Evolutionary conservation across 2,888 invertebrate genomes (phyloP), one percentile per base, ranked within the genome.

Genomic region (Machimus atricapillus): DNA sequence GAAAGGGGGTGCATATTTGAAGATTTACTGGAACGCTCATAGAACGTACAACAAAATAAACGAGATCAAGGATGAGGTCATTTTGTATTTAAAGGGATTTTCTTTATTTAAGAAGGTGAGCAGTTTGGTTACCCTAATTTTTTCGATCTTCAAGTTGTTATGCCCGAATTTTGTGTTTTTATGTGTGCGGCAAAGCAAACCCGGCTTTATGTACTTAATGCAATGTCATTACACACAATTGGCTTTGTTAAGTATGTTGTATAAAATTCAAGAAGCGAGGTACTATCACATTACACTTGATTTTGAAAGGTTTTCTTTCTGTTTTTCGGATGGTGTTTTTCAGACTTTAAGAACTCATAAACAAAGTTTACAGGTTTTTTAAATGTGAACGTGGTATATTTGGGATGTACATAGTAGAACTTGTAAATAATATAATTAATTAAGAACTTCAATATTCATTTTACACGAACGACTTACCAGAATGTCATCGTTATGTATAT

Each of bases 211-310:
- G 31, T 40, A 66, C 43, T 79, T 86, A 86, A 78, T 78, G 58
- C 78, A 86, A 79, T 79, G 66, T 79, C 78, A 86, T 86, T 78
- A 86, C 66, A 86, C 46, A 86, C 86, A 86, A 86, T 86, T 86
- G 86, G 86, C 78, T 86, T 86, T 86, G 86, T 86, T 78, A 79
- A 66, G 78, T 79, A 74, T n/a, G n/a, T n/a, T n/a, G 85, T 46
- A 74, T 31, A 31, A 74, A 74, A 37, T 74, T 27, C 27, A 43
- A 66, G 31, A 31, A 31, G 52, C 27, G 46, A 52, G 85, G 27
- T 5, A 79, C 9, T 9, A 23, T 43, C 27, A 27, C 8, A 27
- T 37, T 34, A 46, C 27, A 14, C 27, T 27, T 85, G 46, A 23
- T 66, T 66, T 76, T 73, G 23, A 8, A 73, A 4, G 5, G 12